phyloP scores from a whole-genome alignment of 2,797 vertebrate genomes.

The Fundulus diaphanus region DNA sequence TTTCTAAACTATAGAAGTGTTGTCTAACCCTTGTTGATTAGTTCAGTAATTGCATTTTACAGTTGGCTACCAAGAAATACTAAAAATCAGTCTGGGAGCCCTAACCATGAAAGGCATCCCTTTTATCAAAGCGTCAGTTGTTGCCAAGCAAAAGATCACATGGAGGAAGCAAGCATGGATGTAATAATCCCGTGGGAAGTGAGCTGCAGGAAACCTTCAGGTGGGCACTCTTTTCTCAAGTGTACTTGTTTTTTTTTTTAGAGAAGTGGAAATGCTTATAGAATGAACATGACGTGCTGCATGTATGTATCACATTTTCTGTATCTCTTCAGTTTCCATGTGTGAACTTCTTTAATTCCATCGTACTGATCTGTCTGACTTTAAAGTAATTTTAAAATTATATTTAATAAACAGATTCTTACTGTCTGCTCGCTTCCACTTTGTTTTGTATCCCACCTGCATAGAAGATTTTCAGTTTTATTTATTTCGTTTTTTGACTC shows the following conservation, averaged over 20 bases:
- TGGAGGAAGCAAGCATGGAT: conserved; percentile 18
- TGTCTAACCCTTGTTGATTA: conserved; percentile 31
- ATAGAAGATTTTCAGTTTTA: not conserved
- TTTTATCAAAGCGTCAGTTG: conserved; percentile 14
- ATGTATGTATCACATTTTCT: conserved; percentile 75
- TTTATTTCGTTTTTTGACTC: no score
- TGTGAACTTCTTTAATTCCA: conserved; percentile 75
- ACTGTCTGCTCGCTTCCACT: conserved; percentile 61
- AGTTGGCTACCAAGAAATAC: conserved; percentile 10
- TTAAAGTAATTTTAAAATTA: conserved; percentile 81
- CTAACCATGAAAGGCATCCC: conserved; percentile 10
- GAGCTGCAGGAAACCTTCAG: conserved; percentile 8
- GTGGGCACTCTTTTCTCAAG: conserved; percentile 22
- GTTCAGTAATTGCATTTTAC: conserved; percentile 22
- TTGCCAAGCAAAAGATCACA: conserved; percentile 18
- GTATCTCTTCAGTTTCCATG: conserved; percentile 72
- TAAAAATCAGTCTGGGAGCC: conserved; percentile 32
- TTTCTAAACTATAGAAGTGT: conserved; percentile 24
- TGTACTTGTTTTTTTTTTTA: conserved; percentile 30
- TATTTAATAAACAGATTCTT: conserved; percentile 88
- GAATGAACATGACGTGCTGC: conserved; percentile 56
- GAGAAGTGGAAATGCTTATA: conserved; percentile 48
- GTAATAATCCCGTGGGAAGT: conserved; percentile 16
- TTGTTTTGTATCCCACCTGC: not conserved
- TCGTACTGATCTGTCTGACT: conserved; percentile 77